phyloP scores from a whole-genome alignment of 1,140 invertebrate genomes.

The Zaprionus nigranus region DNA sequence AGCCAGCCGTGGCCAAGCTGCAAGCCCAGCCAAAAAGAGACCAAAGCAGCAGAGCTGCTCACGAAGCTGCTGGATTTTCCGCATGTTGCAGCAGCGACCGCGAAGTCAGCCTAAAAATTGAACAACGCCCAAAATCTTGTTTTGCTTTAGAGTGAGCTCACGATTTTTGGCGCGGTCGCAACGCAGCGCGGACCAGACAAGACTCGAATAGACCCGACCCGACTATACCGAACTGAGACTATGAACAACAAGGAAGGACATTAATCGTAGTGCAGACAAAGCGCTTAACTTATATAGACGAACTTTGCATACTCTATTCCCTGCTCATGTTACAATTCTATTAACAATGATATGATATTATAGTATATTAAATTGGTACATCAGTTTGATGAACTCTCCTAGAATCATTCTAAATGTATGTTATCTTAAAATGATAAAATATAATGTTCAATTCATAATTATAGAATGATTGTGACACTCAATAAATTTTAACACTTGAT shows the following conservation, averaged over 20 bases:
- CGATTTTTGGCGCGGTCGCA: slow-evolving; percentile 60
- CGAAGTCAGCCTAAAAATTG: slow-evolving; percentile 70
- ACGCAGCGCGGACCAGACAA: slow-evolving; percentile 5
- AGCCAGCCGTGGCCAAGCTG: slow-evolving; percentile 24
- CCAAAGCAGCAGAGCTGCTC: slow-evolving; percentile 61
- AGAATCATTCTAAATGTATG: no score
- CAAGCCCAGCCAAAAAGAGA: slow-evolving; percentile 32
- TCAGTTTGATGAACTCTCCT: no score
- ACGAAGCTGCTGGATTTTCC: slow-evolving; percentile 72
- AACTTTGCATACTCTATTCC: slow-evolving; percentile 33
- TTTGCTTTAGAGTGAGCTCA: slow-evolving; percentile 73
- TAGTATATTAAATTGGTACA: no score
- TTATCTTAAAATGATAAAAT: no score
- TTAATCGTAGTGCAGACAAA: slow-evolving; percentile 29
- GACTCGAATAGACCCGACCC: slow-evolving; percentile 20
- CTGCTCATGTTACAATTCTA: not conserved
- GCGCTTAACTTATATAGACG: slow-evolving; percentile 2
- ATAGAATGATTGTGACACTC: no score
- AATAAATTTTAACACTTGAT: no score
- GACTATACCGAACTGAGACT: slow-evolving; percentile 24
- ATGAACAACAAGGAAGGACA: slow-evolving; percentile 45
- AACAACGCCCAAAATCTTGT: slow-evolving; percentile 82
- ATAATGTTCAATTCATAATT: no score
- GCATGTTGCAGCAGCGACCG: slow-evolving; percentile 56
- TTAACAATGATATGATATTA: no score